Conservation (phyloP, 1,140 invertebrate species). For the Cyclargus thomasi region DNA sequence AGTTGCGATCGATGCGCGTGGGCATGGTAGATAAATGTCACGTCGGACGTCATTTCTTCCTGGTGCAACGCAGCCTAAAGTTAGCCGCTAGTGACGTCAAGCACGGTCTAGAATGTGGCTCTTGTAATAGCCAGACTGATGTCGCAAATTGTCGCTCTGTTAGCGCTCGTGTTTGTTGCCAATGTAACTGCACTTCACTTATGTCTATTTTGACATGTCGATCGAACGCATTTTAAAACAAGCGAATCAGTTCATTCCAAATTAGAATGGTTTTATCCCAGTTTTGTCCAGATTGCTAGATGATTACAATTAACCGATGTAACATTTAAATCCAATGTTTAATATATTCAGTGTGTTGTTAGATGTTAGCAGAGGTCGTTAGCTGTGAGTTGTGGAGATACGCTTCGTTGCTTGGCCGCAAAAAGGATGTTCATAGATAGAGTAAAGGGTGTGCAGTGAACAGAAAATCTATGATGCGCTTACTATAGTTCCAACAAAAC, state of each 20-base stretch:
- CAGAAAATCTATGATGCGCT: conserved; percentile 9
- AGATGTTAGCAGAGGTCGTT: not conserved
- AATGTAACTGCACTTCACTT: conserved; percentile 1
- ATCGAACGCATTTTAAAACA: not conserved
- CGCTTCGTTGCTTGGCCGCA: conserved; percentile 12
- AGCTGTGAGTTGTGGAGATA: conserved; percentile 16
- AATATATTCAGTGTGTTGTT: not conserved
- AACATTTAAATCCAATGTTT: not conserved
- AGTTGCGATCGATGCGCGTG: not conserved
- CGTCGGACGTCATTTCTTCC: conserved; percentile 2
- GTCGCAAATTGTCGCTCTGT: conserved; percentile 12
- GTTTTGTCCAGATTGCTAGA: not conserved
- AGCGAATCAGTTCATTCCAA: not conserved
- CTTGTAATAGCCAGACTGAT: conserved; percentile 12
- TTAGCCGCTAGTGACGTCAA: conserved; percentile 11
- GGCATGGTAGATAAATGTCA: conserved; percentile 6
- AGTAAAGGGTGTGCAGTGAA: conserved; percentile 18
- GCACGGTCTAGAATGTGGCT: conserved; percentile 4
- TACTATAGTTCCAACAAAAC: not conserved
- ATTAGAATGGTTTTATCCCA: no score
- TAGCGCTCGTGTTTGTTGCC: conserved; percentile 10
- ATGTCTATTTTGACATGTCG: not conserved
- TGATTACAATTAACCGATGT: not conserved
- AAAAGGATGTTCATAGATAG: conserved; percentile 8
- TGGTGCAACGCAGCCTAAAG: conserved; percentile 14